Evolutionary conservation across 2,888 invertebrate species (phyloP), one percentile per base, ranked within the genome.

Genomic region (Deilephila elpenor): DNA sequence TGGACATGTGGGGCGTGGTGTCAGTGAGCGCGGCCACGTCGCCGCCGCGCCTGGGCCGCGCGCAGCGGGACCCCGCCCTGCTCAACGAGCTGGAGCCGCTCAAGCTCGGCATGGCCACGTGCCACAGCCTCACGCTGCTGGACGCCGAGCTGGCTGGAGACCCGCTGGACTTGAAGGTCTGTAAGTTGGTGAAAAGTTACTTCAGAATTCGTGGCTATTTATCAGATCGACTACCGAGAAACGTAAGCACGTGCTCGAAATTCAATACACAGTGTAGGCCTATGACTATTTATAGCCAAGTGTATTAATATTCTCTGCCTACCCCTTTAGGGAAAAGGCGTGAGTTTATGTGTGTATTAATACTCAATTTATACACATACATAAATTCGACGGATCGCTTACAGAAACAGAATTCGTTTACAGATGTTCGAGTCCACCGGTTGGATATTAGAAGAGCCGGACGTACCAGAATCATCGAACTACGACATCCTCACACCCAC

Each of bases 341-440:
- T 25, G 25, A 25, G 25, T 25, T 25, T 25, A 25, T 25, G 25
- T 25, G 25, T 25, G 25, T 25, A 25, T 25, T 25, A 25, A 1
- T 25, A 25, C 25, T 25, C 25, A 25, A 25, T 25, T n/a, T n/a
- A n/a, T n/a, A n/a, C n/a, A n/a, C n/a, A n/a, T n/a, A n/a, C n/a
- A n/a, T n/a, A n/a, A n/a, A n/a, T n/a, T n/a, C n/a, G n/a, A n/a
- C n/a, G n/a, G n/a, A n/a, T n/a, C n/a, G n/a, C n/a, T n/a, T n/a
- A n/a, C n/a, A n/a, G n/a, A n/a, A n/a, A n/a, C n/a, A n/a, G n/a
- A n/a, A n/a, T n/a, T n/a, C n/a, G n/a, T n/a, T 0, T 71, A 0
- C 62, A 97, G 96, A 99, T 99, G 98, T 99, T 99, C 88, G 98
- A 99, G 82, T 98, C 98, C 0, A 99, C 99, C 0, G 97, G 97